Evolutionary conservation across 1,140 invertebrate species (phyloP).

Genomic region (Frieseomelitta varia): DNA sequence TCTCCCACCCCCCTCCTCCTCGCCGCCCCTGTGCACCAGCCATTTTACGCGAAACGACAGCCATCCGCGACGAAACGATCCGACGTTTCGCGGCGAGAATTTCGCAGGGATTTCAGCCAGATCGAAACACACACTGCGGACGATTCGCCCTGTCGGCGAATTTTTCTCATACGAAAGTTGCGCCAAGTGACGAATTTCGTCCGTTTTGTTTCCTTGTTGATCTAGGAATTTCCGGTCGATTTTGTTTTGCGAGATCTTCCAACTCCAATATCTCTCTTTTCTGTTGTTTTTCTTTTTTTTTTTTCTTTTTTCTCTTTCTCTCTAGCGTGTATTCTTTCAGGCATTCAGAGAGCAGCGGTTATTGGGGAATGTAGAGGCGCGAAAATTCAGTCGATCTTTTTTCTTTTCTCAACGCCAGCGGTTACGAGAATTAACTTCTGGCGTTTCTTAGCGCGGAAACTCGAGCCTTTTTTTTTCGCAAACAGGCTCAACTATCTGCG

Average conservation of each 20-base stretch:
- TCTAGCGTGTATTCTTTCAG: too few species aligned
- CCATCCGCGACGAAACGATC: slow-evolving; percentile 49
- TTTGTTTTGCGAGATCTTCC: background rate
- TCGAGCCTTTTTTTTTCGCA: background rate
- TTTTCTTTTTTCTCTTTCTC: too few species aligned
- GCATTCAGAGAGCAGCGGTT: background rate
- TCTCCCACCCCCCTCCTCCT: background rate
- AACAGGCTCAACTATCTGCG: background rate
- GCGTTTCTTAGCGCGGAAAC: background rate
- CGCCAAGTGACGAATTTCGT: background rate
- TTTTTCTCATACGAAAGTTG: background rate
- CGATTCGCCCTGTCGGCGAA: background rate
- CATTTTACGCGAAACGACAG: slow-evolving; percentile 50
- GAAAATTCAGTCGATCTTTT: slow-evolving; percentile 1
- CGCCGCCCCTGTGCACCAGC: background rate
- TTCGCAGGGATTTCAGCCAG: slow-evolving; percentile 17
- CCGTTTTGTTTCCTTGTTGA: background rate
- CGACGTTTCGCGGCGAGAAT: slow-evolving; percentile 39
- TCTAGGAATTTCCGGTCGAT: background rate
- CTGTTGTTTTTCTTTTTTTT: too few species aligned
- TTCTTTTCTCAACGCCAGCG: background rate
- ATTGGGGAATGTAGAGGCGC: background rate
- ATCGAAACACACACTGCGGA: too few species aligned
- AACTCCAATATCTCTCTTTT: too few species aligned
- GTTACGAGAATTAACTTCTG: background rate